Evolutionary conservation across 2,113 vertebrate genomes (phyloP), one percentile per base, ranked within the genome.

Genomic region (Ochotona curzoniae): DNA sequence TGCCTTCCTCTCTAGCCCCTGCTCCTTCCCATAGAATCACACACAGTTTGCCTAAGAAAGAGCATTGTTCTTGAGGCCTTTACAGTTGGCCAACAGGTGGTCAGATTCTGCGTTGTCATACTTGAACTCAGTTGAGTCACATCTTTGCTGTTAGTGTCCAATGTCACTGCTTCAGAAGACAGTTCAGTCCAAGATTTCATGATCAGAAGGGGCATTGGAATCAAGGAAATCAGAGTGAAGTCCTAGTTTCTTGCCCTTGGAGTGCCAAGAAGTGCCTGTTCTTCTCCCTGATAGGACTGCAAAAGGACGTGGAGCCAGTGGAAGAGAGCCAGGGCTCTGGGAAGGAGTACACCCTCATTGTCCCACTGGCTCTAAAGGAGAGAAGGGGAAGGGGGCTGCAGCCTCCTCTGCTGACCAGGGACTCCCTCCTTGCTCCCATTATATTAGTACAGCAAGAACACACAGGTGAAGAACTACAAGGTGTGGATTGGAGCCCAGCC

Each of bases 271-370:
- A 25, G 38, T 30, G 8, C 5, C 57, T 61, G 49, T 38, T 12
- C 23, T 14, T 60, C 2, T 35, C 57, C 28, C 0, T 54, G 0
- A 15, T 30, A 1, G 7, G 18, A 44, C 21, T 13, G 10, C 10
- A 25, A 8, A 13, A 44, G 38, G 54, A 47, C 54, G 66, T 63
- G 21, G 8, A 54, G 32, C 12, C 63, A n/a, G 18, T 14, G 38
- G 10, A 47, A 51, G 32, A 17, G 47, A 66, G 26, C 66, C 47
- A 23, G 25, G 76, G 61, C 23, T 66, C 64, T 1, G 0, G 12
- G 26, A 54, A 54, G 1, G 18, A 47, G 67, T 38, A 30, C 25
- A 25, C 18, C 21, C 67, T 57, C 38, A 54, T 32, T 49, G 21
- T 57, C 21, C 49, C 66, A 25, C 18, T 44, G 13, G 18, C 5